Conservation (phyloP, 2,797 vertebrate species). For the Hozukius guyotensis region DNA sequence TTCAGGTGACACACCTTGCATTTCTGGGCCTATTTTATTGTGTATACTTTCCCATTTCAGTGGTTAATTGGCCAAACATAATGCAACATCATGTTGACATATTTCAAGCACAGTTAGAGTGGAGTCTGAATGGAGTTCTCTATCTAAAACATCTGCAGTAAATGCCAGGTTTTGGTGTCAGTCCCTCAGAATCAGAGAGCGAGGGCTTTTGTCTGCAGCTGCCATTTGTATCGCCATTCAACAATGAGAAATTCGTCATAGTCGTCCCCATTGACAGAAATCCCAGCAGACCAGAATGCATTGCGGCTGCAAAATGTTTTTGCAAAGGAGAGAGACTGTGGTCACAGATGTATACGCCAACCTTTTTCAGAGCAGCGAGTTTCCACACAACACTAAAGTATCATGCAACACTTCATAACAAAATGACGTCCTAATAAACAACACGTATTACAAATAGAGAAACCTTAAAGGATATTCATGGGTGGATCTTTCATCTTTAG, state of each 20-base stretch:
- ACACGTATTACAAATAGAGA: neutral
- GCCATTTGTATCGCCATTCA: slow-evolving; percentile 25
- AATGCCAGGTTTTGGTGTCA: slow-evolving; percentile 47
- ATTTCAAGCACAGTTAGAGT: neutral
- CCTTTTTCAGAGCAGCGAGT: neutral
- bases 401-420: neutral
- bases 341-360: neutral
- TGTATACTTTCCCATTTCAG: neutral
- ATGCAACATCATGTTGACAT: neutral
- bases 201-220: slow-evolving; percentile 31
- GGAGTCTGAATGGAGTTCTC: slow-evolving; percentile 16
- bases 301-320: neutral
- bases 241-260: slow-evolving; percentile 15
- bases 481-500: neutral
- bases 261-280: neutral
- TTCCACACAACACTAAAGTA: neutral
- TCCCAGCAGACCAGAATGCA: slow-evolving; percentile 23
- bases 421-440: neutral
- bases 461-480: neutral
- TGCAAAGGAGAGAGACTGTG: neutral
- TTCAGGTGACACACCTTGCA: neutral
- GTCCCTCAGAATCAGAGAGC: slow-evolving; percentile 11
- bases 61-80: slow-evolving; percentile 7
- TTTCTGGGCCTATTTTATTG: slow-evolving; percentile 4
- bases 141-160: slow-evolving; percentile 45